Conservation (phyloP, 2,113 vertebrate species). For the Periophthalmus modestus region DNA sequence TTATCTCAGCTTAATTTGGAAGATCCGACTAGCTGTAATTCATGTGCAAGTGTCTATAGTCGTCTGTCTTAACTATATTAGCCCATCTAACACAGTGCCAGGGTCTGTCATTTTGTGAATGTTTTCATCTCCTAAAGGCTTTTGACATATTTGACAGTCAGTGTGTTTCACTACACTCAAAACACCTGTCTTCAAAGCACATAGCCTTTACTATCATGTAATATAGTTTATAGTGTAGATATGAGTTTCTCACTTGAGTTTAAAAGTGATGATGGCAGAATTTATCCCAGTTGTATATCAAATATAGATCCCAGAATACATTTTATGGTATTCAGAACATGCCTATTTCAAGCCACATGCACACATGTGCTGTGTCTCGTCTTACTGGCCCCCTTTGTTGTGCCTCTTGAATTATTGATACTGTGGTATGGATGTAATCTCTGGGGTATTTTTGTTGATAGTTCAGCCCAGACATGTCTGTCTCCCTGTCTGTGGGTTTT, state of each 20-base stretch:
- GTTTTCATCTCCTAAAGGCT: background rate
- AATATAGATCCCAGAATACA: background rate
- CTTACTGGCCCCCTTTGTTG: slow-evolving; percentile 29
- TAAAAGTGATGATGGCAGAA: background rate
- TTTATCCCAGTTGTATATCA: background rate
- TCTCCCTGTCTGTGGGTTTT: slow-evolving; percentile 31
- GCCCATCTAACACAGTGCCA: background rate
- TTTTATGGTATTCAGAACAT: background rate
- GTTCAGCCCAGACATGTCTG: slow-evolving; percentile 45
- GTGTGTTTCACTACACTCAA: background rate
- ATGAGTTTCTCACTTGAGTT: slow-evolving; percentile 4
- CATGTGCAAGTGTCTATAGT: background rate
- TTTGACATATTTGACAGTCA: background rate
- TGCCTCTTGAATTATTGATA: slow-evolving; percentile 70
- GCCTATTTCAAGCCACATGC: background rate
- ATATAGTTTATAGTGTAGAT: too few species aligned
- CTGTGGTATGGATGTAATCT: slow-evolving; percentile 29
- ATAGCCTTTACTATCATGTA: slow-evolving; percentile 27
- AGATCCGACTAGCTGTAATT: background rate
- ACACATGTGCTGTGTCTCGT: slow-evolving; percentile 11
- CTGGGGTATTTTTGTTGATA: slow-evolving; percentile 39
- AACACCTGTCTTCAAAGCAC: slow-evolving; percentile 51
- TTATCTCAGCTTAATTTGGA: background rate
- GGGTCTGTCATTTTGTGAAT: slow-evolving; percentile 1
- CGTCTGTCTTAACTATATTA: background rate